These are phyloP conservation scores for Leuciscus waleckii DNA, from an alignment of 2,797 vertebrate genomes.

Conservation along the genomic window DNA sequence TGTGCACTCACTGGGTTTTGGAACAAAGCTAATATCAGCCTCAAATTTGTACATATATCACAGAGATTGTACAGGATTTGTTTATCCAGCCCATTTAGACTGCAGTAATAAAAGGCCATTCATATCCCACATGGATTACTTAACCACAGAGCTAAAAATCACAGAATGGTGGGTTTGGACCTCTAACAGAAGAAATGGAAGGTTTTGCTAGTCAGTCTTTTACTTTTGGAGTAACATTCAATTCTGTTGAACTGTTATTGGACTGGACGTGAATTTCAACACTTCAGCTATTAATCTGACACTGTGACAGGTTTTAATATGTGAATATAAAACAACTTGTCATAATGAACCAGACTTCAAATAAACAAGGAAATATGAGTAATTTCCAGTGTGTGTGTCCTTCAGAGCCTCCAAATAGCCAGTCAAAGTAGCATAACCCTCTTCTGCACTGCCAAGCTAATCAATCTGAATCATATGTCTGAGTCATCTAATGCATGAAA, in stretches of 20 bases:
- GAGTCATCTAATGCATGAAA: slow-evolving; percentile 75
- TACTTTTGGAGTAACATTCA: slow-evolving; percentile 8
- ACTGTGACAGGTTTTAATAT: slow-evolving; percentile 17
- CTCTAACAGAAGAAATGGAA: slow-evolving; percentile 19
- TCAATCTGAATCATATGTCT: slow-evolving; percentile 71
- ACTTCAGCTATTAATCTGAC: slow-evolving; percentile 22
- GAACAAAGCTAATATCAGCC: background rate
- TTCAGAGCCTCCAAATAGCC: slow-evolving; percentile 19
- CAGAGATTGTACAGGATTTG: background rate
- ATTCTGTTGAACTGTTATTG: slow-evolving; percentile 24
- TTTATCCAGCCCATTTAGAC: background rate
- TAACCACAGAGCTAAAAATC: slow-evolving; percentile 1
- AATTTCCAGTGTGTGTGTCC: slow-evolving; percentile 22
- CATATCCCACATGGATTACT: slow-evolving; percentile 22
- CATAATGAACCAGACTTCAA: slow-evolving; percentile 30
- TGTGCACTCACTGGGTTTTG: background rate
- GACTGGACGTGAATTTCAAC: slow-evolving; percentile 24
- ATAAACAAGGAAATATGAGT: slow-evolving; percentile 45
- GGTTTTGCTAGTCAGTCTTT: background rate
- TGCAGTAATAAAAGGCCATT: slow-evolving; percentile 7
- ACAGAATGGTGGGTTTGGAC: slow-evolving; percentile 18
- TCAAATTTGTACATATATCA: slow-evolving; percentile 3
- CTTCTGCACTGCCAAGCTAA: slow-evolving; percentile 43
- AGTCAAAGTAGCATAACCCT: slow-evolving; percentile 24
- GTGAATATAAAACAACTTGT: slow-evolving; percentile 7